These are phyloP conservation scores for Drepana arcuata DNA, from an alignment of 1,140 invertebrate genomes.

Conservation along the genomic window DNA sequence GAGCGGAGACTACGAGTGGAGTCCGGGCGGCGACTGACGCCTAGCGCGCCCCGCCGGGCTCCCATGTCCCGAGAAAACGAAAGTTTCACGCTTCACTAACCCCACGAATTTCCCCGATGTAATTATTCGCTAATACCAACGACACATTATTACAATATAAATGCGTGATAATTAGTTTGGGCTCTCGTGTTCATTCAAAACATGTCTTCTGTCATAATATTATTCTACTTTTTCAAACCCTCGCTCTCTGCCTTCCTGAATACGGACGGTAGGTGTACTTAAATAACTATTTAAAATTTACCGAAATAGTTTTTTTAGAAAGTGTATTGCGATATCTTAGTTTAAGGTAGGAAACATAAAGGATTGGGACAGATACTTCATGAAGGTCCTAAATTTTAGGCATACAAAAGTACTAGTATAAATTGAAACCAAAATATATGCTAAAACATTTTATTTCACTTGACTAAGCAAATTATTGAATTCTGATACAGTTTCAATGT, in stretches of 20 bases:
- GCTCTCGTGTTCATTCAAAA: conserved; percentile 17
- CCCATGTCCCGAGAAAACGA: conserved; percentile 57
- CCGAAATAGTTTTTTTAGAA: not conserved
- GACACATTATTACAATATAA: conserved; percentile 31
- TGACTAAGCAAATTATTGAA: conserved; percentile 54
- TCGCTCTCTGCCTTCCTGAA: not conserved
- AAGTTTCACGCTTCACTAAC: conserved; percentile 55
- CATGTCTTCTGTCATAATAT: conserved; percentile 19
- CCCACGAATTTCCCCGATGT: conserved; percentile 47
- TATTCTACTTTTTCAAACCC: not conserved
- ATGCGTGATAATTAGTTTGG: conserved; percentile 41
- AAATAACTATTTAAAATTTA: not conserved
- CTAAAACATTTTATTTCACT: conserved; percentile 70
- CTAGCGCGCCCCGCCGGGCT: conserved; percentile 12
- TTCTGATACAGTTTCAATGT: conserved; percentile 50
- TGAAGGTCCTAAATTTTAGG: not conserved
- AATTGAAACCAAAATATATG: conserved; percentile 21
- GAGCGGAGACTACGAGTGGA: conserved; percentile 29
- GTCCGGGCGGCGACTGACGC: conserved; percentile 44
- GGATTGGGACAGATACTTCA: not conserved
- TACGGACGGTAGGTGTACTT: not conserved
- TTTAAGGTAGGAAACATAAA: not conserved
- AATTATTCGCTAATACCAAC: conserved; percentile 50
- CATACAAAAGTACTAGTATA: not conserved
- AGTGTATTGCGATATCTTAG: not conserved